These are phyloP conservation scores for Phycodurus eques DNA, from an alignment of 2,113 vertebrate species.

Conservation along the genomic window DNA sequence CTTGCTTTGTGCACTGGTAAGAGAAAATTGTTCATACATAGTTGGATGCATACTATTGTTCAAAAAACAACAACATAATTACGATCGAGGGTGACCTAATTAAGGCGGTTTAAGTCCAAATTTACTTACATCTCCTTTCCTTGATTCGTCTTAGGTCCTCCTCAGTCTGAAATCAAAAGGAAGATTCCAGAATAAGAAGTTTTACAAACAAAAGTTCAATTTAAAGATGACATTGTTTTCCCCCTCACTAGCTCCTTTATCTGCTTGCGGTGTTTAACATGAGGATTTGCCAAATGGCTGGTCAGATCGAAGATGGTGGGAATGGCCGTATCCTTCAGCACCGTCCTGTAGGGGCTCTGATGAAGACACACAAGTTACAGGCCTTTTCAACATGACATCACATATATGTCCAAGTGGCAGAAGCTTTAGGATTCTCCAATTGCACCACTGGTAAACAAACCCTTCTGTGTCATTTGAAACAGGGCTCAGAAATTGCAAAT, in stretches of 20 bases:
- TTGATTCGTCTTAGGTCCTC: conserved; percentile 88
- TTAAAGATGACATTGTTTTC: conserved; percentile 14
- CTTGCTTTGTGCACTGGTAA: no score
- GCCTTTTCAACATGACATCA: background rate
- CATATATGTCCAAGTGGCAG: background rate
- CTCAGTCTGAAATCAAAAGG: conserved; percentile 79
- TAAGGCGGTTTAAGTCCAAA: background rate
- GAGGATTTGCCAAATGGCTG: conserved; percentile 89
- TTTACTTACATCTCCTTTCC: conserved; percentile 87
- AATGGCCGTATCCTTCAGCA: conserved; percentile 91
- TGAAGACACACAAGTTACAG: background rate
- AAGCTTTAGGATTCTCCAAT: background rate
- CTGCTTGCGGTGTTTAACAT: conserved; percentile 88
- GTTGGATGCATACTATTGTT: no score
- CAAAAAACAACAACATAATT: no score
- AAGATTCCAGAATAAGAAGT: background rate
- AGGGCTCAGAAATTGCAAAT: background rate
- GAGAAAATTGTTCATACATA: no score
- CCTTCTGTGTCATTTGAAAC: background rate
- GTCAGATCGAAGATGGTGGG: conserved; percentile 94
- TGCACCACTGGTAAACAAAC: background rate
- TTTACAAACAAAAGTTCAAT: background rate
- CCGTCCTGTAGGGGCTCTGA: conserved; percentile 94
- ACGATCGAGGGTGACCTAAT: no score
- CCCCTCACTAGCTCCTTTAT: conserved; percentile 89